Conservation (phyloP, 2,888 invertebrate species). For the Melanostoma mellinum region DNA sequence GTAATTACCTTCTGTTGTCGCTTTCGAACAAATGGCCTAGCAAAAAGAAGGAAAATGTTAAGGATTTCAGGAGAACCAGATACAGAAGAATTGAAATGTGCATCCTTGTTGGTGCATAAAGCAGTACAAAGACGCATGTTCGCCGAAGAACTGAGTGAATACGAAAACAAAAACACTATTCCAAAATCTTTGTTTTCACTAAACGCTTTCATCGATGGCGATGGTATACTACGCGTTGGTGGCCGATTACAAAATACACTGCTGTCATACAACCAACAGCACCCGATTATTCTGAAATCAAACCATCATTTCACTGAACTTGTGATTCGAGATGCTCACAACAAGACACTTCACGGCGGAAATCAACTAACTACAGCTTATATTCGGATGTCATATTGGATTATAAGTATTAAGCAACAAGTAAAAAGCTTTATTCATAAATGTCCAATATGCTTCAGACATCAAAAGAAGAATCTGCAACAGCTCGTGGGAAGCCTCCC, state of each 20-base stretch:
- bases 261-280: conserved; percentile 5
- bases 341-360: conserved; percentile 12
- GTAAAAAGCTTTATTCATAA: too few relatives aligned
- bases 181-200: conserved; percentile 10
- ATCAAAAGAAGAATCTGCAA: too few relatives aligned
- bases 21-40: too few relatives aligned
- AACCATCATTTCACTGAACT: conserved; percentile 16
- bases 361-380: too few relatives aligned
- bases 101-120: conserved; percentile 1
- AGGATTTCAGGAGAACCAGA: background rate
- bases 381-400: too few relatives aligned
- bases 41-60: too few relatives aligned
- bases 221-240: conserved; percentile 23
- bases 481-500: conserved; percentile 44
- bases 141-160: conserved; percentile 1
- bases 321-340: background rate
- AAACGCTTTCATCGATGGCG: conserved; percentile 12
- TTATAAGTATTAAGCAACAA: too few relatives aligned
- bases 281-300: conserved; percentile 12
- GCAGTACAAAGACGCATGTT: conserved; percentile 22
- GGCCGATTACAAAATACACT: conserved; percentile 8
- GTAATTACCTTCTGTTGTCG: background rate
- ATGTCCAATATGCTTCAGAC: too few relatives aligned
- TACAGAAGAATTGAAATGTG: conserved; percentile 2
- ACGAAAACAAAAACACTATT: background rate